Base-by-base conservation (phyloP, 1,140 invertebrate species). In the Pantala flavescens region DNA sequence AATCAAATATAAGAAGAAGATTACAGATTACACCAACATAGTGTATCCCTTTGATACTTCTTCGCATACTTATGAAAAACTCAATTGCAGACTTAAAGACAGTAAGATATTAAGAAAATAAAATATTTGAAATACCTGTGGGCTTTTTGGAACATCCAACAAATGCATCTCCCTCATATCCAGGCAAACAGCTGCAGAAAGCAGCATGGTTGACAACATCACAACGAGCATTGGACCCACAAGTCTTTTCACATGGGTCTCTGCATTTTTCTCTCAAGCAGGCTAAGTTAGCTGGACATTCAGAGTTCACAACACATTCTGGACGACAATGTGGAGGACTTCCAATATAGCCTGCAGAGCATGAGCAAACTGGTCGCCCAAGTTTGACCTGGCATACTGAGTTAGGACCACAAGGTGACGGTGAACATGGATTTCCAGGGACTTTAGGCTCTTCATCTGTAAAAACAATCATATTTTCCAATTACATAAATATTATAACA, bases 391-490 rank as follows among this genome's bases (percentile, higher is more conserved):
- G 90, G 80, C 93, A 95, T 43, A 93, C 87, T 0, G 93, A 94
- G 83, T 94, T 93, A 16, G 91, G 89, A 73, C 93, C 93, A 83
- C 93, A 95, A 16, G 92, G 92, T 71, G 91, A 92, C 43, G 91
- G 91, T 70, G 86, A 81, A 80, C 93, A 96, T 24, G 92, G 91
- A 82, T 91, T 88, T 77, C 84, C 80, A 16, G 83, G 81, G 19
- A 83, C 81, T 63, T 82, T 82, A 77, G 80, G 80, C 78, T 81
- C 78, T 75, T 78, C 77, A 63, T 83, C 81, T 74, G 82, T 80
- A 79, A 77, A 21, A 76, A 72, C 24, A 23, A 72, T 70, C 55
- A 24, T 24, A 9, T 23, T 70, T 23, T n/a, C 21, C 14, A 70
- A 23, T 73, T 11, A 24, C 71, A 43, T 12, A 36, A n/a, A 19